These are phyloP conservation scores for Pan troglodytes DNA, from an alignment of 2,113 vertebrate species.

Conservation along the genomic window NHGRI_mPanTro3-v2.1_pri NC_072408.2:55896501-55897000, in stretches of 20 bases:
- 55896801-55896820: neutral
- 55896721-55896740: neutral
- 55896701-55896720: neutral
- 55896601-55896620: neutral
- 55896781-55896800: neutral
- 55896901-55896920: neutral
- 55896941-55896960: neutral
- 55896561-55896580: neutral
- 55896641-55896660: neutral
- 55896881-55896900: slow-evolving; percentile 47
- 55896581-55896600: neutral
- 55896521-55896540: neutral
- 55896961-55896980: neutral
- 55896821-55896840: slow-evolving; percentile 14
- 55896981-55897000: neutral
- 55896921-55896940: neutral
- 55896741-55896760: neutral
- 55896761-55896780: neutral
- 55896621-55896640: neutral
- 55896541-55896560: neutral
- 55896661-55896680: neutral
- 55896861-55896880: neutral
- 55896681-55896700: neutral
- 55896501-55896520: neutral
- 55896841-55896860: neutral